phyloP scores from a whole-genome alignment of 2,888 invertebrate genomes.

The Bursaphelenchus okinawaensis region DNA sequence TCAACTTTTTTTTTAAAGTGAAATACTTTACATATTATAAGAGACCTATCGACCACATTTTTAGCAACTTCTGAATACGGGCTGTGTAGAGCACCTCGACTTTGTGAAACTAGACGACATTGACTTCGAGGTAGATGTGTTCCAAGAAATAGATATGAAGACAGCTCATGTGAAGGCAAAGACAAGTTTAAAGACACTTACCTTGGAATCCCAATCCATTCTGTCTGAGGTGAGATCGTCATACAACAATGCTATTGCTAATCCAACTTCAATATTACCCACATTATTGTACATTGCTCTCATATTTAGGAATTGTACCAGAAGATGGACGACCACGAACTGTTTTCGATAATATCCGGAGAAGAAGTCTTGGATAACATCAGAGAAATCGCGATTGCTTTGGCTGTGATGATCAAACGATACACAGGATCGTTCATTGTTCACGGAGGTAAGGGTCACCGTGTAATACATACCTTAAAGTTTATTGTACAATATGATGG shows the following conservation, averaged over 20 bases:
- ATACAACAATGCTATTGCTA: too few relatives aligned
- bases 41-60: too few relatives aligned
- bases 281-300: too few relatives aligned
- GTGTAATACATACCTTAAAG: background rate
- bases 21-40: too few relatives aligned
- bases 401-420: constrained; percentile 42
- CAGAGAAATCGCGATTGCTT: constrained; percentile 43
- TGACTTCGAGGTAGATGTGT: constrained; percentile 46
- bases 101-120: constrained; percentile 68
- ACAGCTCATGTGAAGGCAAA: constrained; percentile 27
- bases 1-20: too few relatives aligned
- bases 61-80: constrained; percentile 94
- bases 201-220: constrained; percentile 13
- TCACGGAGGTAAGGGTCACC: constrained; percentile 32
- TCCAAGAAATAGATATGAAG: constrained; percentile 43
- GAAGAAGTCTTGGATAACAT: constrained; percentile 41
- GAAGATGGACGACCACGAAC: constrained; percentile 24
- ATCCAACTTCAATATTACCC: too few relatives aligned
- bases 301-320: background rate
- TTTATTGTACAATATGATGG: background rate
- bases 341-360: constrained; percentile 32
- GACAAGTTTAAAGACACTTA: constrained; percentile 24
- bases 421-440: constrained; percentile 38
- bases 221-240: constrained; percentile 6
- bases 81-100: constrained; percentile 96